Evolutionary conservation across 1,140 invertebrate genomes (phyloP), one percentile per base, ranked within the genome.

Genomic region (Lucilia sericata): DNA sequence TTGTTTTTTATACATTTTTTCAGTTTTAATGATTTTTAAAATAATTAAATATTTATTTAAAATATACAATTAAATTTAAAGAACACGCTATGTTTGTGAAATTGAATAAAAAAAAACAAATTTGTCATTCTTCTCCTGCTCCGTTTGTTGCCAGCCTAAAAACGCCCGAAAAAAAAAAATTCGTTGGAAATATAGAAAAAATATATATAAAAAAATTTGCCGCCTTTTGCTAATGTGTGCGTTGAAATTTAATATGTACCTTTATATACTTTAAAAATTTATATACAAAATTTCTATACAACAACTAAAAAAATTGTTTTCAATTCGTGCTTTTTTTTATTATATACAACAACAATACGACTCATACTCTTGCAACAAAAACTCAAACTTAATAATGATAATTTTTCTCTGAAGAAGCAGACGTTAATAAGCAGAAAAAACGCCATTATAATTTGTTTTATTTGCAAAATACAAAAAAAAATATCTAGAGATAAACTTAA

Each of bases 181-280:
- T 60, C 55, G 17, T 60, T 60, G 55, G n/a, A 60, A 60, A 60
- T 60, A 60, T 42, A n/a, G 14, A 78, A 78, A 78, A 78, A 60
- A 30, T 2, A 2, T 2, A 2, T 2, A 9, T 10, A 25, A 49
- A 36, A 75, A 84, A 84, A 84, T 84, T 84, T 84, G 74, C 84
- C 80, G 84, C 65, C 80, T 82, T 84, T 82, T 84, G 70, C 25
- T 30, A 4, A 14, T 82, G 84, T 84, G 75, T 84, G 47, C n/a
- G 80, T 84, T 80, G 76, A 80, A 80, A 80, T 80, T 80, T 80
- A 80, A 80, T 80, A 80, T 80, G 76, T 80, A 80, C 76, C 76
- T 80, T 51, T 49, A 47, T 49, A 49, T 49, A 49, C 42, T 70
- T 25, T 70, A 70, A 70, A 70, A 70, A n/a, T 65, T 17, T 70